A percentile compares a stretch with the other conserved stretches of the same genome.
These are phyloP conservation scores for Lepus europaeus DNA, from an alignment of 2,113 vertebrate genomes.

Conservation along the genomic window DNA sequence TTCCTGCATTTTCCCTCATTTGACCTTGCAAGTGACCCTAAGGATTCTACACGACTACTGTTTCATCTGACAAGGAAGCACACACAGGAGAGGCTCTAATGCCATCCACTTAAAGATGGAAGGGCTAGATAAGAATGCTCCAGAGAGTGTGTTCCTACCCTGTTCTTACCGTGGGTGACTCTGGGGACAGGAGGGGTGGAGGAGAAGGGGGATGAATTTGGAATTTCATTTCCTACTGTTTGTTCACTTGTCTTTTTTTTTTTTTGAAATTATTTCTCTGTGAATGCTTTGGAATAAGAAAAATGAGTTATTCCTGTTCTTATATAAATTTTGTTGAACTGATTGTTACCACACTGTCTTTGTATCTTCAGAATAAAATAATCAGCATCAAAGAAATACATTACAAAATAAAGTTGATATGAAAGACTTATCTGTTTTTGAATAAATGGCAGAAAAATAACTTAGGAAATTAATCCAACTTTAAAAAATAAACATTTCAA, in stretches of 20 bases:
- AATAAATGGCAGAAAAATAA: neutral
- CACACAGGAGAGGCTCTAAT: neutral
- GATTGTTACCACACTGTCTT: neutral
- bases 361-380: neutral
- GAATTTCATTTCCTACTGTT: neutral
- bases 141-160: neutral
- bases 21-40: neutral
- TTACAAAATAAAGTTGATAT: neutral
- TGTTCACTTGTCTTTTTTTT: neutral
- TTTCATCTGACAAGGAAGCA: neutral
- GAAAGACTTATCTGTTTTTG: neutral
- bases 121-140: neutral
- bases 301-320: neutral
- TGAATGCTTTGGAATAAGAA: neutral
- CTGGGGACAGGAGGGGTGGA: too few relatives aligned
- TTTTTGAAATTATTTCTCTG: neutral
- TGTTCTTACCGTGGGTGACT: neutral
- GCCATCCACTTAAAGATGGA: neutral
- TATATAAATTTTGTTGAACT: neutral
- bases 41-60: neutral
- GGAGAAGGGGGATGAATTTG: neutral
- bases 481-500: neutral
- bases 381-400: neutral
- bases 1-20: neutral
- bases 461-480: constrained; percentile 8